Percentiles rank a stretch among this genome's conserved stretches.
phyloP scores from a whole-genome alignment of 2,113 vertebrate species.

The Callithrix jacchus region DNA sequence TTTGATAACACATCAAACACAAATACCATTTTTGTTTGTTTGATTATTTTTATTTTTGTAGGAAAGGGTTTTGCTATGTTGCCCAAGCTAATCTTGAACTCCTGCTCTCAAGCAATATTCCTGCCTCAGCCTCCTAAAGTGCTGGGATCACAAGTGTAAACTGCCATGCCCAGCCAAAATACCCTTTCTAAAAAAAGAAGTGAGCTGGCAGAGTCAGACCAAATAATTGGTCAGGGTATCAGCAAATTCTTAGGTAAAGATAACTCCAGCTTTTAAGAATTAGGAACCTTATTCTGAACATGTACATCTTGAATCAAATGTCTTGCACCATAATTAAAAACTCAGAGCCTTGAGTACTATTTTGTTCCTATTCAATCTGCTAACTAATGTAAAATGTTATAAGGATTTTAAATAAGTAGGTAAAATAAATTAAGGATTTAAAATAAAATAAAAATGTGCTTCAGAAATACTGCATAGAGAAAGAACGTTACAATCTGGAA shows the following conservation, averaged over 20 bases:
- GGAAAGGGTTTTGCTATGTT: too few species aligned
- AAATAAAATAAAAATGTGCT: slow-evolving; percentile 38
- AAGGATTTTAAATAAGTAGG: neutral
- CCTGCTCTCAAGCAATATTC: too few species aligned
- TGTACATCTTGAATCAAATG: neutral
- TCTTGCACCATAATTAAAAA: neutral
- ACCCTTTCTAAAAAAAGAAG: slow-evolving; percentile 11
- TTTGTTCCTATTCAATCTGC: slow-evolving; percentile 5
- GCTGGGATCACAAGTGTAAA: too few species aligned
- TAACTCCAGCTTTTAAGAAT: neutral
- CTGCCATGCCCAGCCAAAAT: too few species aligned
- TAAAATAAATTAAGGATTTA: neutral
- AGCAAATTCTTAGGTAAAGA: slow-evolving; percentile 21
- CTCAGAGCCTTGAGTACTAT: neutral
- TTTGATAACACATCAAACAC: neutral
- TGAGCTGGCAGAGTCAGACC: neutral
- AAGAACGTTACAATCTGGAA: neutral
- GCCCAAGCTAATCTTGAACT: too few species aligned
- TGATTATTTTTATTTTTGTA: too few species aligned
- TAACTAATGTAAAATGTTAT: neutral
- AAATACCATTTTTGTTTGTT: slow-evolving; percentile 14
- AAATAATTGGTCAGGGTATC: neutral
- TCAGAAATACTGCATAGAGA: neutral
- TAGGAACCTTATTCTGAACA: neutral
- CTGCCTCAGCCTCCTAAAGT: too few species aligned